Conservation (phyloP, 2,888 invertebrate genomes). For the Steinernema carpocapsae region DNA sequence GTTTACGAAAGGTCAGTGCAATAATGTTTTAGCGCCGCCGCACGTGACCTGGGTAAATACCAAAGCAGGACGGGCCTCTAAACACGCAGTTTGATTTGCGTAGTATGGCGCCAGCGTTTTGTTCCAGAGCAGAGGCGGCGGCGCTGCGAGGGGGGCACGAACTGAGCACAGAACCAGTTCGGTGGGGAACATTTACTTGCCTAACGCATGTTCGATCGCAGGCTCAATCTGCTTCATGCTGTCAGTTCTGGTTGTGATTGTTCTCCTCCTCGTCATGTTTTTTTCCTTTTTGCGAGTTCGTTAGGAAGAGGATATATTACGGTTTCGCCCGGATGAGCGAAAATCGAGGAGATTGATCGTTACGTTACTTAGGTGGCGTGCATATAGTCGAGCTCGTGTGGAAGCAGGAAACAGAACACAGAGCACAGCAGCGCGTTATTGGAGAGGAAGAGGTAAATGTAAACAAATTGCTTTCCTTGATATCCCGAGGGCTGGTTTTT, state of each 20-base stretch:
- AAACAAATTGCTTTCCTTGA: slow-evolving; percentile 12
- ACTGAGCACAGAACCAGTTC: slow-evolving; percentile 26
- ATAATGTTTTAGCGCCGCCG: too few relatives aligned
- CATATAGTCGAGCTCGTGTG: neutral
- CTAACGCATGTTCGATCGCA: slow-evolving; percentile 11
- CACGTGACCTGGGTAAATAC: too few relatives aligned
- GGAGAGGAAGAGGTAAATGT: slow-evolving; percentile 2
- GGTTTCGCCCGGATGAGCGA: neutral
- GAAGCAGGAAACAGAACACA: too few relatives aligned
- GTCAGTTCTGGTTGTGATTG: slow-evolving; percentile 12
- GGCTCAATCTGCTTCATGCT: slow-evolving; percentile 24
- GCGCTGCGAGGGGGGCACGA: slow-evolving; percentile 1
- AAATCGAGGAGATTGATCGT: slow-evolving; percentile 6
- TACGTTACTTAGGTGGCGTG: neutral
- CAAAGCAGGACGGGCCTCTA: too few relatives aligned
- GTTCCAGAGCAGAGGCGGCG: neutral
- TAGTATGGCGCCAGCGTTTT: neutral
- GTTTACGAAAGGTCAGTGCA: slow-evolving; percentile 19
- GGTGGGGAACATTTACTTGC: slow-evolving; percentile 31
- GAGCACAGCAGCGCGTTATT: slow-evolving; percentile 6
- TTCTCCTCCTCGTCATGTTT: neutral
- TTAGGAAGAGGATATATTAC: neutral
- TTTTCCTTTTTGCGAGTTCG: neutral
- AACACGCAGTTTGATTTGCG: neutral
- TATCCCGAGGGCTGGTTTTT: neutral